Evolutionary conservation across 2,113 vertebrate species (phyloP).

Genomic region (Oryzias woworae): DNA sequence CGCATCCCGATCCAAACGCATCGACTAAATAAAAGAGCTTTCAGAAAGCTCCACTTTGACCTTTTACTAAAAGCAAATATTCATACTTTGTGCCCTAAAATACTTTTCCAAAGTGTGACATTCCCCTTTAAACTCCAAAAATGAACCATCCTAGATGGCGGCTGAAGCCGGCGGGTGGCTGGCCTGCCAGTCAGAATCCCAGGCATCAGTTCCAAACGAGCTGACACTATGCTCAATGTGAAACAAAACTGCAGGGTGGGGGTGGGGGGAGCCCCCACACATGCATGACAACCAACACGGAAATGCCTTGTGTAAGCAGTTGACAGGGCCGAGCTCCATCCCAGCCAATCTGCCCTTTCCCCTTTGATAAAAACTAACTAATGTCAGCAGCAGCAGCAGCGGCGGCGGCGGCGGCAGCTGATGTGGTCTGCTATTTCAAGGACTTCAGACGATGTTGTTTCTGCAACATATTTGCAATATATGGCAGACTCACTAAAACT

Average conservation of each 20-base stretch:
- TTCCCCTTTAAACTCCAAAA: too few species aligned
- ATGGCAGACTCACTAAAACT: slow-evolving; percentile 44
- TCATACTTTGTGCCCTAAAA: too few species aligned
- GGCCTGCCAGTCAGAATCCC: slow-evolving; percentile 33
- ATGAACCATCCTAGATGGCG: too few species aligned
- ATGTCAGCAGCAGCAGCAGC: slow-evolving; percentile 45
- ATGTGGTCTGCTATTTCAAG: slow-evolving; percentile 49
- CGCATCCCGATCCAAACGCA: neutral
- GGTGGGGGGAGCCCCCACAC: slow-evolving; percentile 21
- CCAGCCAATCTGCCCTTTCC: slow-evolving; percentile 26
- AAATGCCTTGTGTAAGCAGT: slow-evolving; percentile 67
- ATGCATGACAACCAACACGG: slow-evolving; percentile 57
- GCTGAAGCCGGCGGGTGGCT: slow-evolving; percentile 3
- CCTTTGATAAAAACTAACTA: slow-evolving; percentile 51
- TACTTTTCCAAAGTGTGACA: too few species aligned
- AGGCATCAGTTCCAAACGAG: slow-evolving; percentile 60
- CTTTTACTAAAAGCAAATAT: too few species aligned
- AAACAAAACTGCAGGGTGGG: slow-evolving; percentile 40
- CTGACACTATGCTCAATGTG: slow-evolving; percentile 49
- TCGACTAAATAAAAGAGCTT: too few species aligned
- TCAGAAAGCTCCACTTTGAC: too few species aligned
- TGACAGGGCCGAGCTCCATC: slow-evolving; percentile 38
- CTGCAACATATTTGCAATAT: slow-evolving; percentile 43
- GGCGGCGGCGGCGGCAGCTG: neutral
- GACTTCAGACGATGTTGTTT: slow-evolving; percentile 26